Percentiles rank a stretch among this genome's conserved stretches.
These are phyloP conservation scores for Lamellibrachia columna DNA, from an alignment of 2,888 invertebrate genomes.

Conservation along the genomic window DNA sequence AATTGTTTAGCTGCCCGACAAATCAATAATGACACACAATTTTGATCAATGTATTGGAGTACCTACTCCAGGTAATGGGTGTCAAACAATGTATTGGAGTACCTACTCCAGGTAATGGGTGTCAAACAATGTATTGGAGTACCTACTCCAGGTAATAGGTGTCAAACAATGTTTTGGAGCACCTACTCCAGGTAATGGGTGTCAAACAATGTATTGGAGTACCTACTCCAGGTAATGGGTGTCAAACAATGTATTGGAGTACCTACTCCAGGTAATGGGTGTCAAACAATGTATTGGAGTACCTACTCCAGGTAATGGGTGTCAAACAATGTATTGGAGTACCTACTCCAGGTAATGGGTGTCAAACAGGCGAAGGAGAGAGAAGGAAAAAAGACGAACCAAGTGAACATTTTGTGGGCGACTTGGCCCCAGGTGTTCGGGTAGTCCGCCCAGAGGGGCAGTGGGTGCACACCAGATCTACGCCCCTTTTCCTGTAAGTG, in stretches of 20 bases:
- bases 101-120: neutral
- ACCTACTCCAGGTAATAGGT: neutral
- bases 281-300: neutral
- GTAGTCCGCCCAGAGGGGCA: slow-evolving; percentile 13
- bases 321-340: neutral
- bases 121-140: neutral
- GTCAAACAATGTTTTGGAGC: neutral
- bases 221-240: too few species aligned
- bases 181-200: neutral
- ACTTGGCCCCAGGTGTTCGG: neutral
- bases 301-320: neutral
- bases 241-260: neutral
- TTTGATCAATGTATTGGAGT: neutral
- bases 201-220: neutral
- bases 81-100: neutral
- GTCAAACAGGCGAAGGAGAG: neutral
- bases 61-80: too few species aligned
- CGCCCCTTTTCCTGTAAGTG: neutral
- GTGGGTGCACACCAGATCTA: slow-evolving; percentile 18
- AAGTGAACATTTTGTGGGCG: neutral
- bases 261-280: neutral
- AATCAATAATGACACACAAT: too few species aligned
- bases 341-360: neutral
- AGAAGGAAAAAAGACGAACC: neutral
- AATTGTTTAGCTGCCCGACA: too few species aligned